These are phyloP conservation scores for Crossocerus cetratus DNA, from an alignment of 2,888 invertebrate species.

Conservation along the genomic window DNA sequence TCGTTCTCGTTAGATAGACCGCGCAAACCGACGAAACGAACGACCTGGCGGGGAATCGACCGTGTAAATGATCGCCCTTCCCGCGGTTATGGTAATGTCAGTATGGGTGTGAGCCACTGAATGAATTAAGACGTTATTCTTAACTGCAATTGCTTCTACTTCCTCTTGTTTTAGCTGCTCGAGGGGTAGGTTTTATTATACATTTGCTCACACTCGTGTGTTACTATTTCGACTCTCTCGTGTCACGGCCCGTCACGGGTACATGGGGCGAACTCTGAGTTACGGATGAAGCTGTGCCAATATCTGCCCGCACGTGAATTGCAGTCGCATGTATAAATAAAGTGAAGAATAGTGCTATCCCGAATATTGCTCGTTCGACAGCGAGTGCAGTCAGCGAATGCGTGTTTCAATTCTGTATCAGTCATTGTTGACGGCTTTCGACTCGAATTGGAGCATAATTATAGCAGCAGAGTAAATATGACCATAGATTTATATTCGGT, in stretches of 20 bases:
- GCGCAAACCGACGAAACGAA: constrained; percentile 45
- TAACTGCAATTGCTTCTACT: constrained; percentile 16
- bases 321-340: no score
- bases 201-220: not conserved
- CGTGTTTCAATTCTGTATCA: no score
- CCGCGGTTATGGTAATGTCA: constrained; percentile 64
- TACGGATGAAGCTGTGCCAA: not conserved
- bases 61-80: constrained; percentile 64
- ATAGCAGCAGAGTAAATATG: no score
- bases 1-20: constrained; percentile 8
- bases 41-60: constrained; percentile 45
- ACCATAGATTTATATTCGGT: no score
- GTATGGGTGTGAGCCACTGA: constrained; percentile 11
- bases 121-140: constrained; percentile 61
- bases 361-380: no score
- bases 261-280: not conserved
- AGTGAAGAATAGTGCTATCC: no score
- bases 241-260: not conserved
- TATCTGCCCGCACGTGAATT: not conserved
- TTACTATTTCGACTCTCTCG: not conserved
- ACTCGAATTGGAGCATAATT: no score
- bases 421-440: no score
- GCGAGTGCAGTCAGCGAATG: no score
- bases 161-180: not conserved
- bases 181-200: not conserved